A percentile compares a stretch with the other conserved stretches of the same genome.
Conservation (phyloP, 2,797 vertebrate species). For the Falco biarmicus region DNA sequence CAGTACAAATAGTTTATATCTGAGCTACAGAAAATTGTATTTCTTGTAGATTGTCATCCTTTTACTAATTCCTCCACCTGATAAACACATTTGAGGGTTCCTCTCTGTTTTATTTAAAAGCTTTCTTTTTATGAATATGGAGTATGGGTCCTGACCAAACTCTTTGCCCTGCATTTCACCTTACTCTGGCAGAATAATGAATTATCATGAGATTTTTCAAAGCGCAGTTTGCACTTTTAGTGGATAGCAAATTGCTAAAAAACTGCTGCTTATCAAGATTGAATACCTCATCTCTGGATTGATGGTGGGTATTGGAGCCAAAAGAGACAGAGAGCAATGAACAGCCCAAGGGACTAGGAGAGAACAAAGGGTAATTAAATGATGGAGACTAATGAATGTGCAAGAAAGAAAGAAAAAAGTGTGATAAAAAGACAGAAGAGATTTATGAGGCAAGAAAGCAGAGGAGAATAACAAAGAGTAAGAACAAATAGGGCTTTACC, state of each 20-base stretch:
- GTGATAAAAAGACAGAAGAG: not conserved
- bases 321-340: conserved; percentile 39
- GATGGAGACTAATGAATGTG: conserved; percentile 37
- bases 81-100: not conserved
- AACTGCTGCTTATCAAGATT: conserved; percentile 49
- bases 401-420: not conserved
- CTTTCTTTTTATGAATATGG: not conserved
- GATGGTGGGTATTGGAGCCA: conserved; percentile 31
- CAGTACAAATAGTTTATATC: not conserved
- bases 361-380: conserved; percentile 42
- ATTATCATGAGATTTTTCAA: conserved; percentile 44
- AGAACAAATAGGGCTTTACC: not conserved
- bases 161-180: conserved; percentile 47
- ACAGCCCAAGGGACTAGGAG: not conserved
- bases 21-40: not conserved
- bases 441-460: conserved; percentile 2
- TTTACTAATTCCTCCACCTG: not conserved
- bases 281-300: conserved; percentile 48
- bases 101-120: conserved; percentile 1
- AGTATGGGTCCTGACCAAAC: conserved; percentile 3
- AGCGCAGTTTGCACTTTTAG: conserved; percentile 19
- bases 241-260: conserved; percentile 41
- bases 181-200: conserved; percentile 39
- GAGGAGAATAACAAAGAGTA: not conserved
- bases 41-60: not conserved